Conservation (phyloP, 2,797 vertebrate species). For the Acanthurus leucopareius region DNA sequence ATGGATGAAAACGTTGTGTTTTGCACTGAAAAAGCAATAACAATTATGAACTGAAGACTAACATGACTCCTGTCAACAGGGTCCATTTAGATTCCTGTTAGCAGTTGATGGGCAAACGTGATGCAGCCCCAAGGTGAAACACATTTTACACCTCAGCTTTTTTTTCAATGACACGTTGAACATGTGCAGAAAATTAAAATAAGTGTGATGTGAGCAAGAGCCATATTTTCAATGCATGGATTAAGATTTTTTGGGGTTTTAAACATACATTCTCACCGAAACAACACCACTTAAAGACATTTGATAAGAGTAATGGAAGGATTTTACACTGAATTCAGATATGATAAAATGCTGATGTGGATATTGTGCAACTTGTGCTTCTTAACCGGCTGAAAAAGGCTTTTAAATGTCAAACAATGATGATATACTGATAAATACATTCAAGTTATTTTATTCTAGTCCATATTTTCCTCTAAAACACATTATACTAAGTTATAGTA, state of each 20-base stretch:
- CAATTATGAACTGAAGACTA: conserved; percentile 26
- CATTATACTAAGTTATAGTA: conserved; percentile 60
- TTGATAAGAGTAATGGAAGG: too few species aligned
- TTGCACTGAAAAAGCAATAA: conserved; percentile 49
- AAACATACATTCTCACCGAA: background rate
- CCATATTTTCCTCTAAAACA: conserved; percentile 49
- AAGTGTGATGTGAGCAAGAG: background rate
- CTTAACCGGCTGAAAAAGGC: background rate
- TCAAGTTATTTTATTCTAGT: conserved; percentile 29
- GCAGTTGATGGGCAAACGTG: conserved; percentile 20
- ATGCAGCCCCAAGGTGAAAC: conserved; percentile 32
- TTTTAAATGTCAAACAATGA: background rate
- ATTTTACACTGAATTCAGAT: background rate
- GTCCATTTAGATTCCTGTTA: conserved; percentile 31
- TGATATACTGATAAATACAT: background rate
- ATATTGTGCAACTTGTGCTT: background rate
- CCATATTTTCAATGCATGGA: background rate
- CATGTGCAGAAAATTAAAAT: background rate
- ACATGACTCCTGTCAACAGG: conserved; percentile 39
- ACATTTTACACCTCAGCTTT: background rate
- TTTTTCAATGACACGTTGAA: conserved; percentile 8
- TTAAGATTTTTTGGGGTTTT: too few species aligned
- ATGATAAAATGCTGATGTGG: background rate
- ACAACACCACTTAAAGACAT: background rate
- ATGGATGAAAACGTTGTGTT: conserved; percentile 27